These are phyloP conservation scores for Holacanthella duospinosa DNA, from an alignment of 2,888 invertebrate genomes.

Conservation along the genomic window DNA sequence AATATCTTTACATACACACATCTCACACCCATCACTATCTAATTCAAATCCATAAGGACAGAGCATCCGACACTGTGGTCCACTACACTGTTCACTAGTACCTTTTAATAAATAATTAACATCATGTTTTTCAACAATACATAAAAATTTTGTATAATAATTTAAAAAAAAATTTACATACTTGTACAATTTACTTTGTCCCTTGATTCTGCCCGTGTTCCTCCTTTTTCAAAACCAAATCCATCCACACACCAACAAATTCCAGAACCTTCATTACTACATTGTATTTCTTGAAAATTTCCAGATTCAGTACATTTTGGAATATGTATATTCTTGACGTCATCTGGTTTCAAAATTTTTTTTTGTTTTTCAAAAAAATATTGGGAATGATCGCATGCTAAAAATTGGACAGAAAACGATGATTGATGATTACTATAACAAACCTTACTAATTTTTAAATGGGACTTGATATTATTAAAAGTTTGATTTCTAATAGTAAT, in stretches of 20 bases:
- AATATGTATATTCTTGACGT: slow-evolving; percentile 37
- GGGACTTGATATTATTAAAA: background rate
- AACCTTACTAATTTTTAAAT: background rate
- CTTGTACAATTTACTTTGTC: slow-evolving; percentile 57
- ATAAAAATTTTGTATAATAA: no score
- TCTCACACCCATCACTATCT: slow-evolving; percentile 57
- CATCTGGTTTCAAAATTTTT: slow-evolving; percentile 40
- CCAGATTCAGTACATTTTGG: slow-evolving; percentile 39
- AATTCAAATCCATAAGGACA: slow-evolving; percentile 71
- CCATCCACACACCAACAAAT: slow-evolving; percentile 46
- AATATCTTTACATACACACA: slow-evolving; percentile 51
- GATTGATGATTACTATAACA: background rate
- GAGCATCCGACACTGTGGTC: slow-evolving; percentile 74
- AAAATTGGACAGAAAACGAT: background rate
- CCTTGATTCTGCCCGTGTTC: slow-evolving; percentile 39
- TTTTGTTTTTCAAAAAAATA: background rate
- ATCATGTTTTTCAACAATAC: no score
- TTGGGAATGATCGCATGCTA: background rate
- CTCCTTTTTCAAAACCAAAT: slow-evolving; percentile 44
- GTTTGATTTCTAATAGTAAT: background rate
- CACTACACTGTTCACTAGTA: slow-evolving; percentile 51
- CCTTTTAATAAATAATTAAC: background rate
- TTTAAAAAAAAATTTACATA: slow-evolving; percentile 28
- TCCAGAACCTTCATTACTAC: slow-evolving; percentile 26
- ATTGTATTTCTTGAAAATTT: slow-evolving; percentile 40